phyloP scores from a whole-genome alignment of 2,888 invertebrate genomes.

The Miltochrista miniata region DNA sequence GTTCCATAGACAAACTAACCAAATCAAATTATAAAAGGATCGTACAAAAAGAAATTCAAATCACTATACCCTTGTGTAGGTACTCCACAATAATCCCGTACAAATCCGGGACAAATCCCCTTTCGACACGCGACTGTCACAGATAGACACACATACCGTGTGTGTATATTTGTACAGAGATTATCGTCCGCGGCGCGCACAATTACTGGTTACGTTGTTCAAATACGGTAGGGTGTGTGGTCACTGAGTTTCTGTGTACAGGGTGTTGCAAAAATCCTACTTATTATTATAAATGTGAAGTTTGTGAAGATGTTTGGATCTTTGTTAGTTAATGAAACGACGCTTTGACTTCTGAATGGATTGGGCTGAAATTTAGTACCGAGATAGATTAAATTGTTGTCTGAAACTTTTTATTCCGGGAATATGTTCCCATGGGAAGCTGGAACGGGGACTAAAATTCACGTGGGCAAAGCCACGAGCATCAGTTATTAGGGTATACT shows the following conservation, averaged over 20 bases:
- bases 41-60: slow-evolving; percentile 5
- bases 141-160: not conserved
- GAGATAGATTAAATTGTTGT: no score
- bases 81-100: slow-evolving; percentile 8
- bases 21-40: slow-evolving; percentile 6
- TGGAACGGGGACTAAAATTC: no score
- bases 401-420: no score
- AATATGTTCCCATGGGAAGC: no score
- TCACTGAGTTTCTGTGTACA: slow-evolving; percentile 5
- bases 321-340: no score
- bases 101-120: slow-evolving; percentile 9
- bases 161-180: slow-evolving; percentile 47
- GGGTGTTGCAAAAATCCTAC: slow-evolving; percentile 4
- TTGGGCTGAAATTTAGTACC: no score
- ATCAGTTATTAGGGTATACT: no score
- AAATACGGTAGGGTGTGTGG: slow-evolving; percentile 17
- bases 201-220: slow-evolving; percentile 40
- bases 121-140: slow-evolving; percentile 3
- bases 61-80: slow-evolving; percentile 3
- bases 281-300: not conserved
- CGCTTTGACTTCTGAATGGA: no score
- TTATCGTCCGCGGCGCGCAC: slow-evolving; percentile 48
- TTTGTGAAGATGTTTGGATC: no score
- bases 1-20: not conserved
- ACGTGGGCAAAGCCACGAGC: no score